phyloP scores from a whole-genome alignment of 2,888 invertebrate genomes.

The Agonum fuliginosum region DNA sequence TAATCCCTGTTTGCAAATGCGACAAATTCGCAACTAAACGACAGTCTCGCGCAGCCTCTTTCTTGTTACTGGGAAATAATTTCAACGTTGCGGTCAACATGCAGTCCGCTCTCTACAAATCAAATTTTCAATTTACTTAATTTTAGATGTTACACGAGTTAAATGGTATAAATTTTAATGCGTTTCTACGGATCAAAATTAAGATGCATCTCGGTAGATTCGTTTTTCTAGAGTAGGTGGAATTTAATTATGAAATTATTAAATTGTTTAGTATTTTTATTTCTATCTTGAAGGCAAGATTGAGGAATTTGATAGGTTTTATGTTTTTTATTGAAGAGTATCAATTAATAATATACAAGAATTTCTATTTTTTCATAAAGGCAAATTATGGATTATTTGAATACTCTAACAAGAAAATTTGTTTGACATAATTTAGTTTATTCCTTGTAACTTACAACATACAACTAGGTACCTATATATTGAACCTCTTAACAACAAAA shows the following conservation, averaged over 20 bases:
- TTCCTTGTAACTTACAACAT: too few relatives aligned
- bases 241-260: not conserved
- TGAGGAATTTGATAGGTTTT: not conserved
- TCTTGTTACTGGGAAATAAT: not conserved
- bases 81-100: not conserved
- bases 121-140: constrained; percentile 22
- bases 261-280: not conserved
- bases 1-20: constrained; percentile 2
- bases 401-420: too few relatives aligned
- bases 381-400: too few relatives aligned
- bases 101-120: not conserved
- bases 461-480: too few relatives aligned
- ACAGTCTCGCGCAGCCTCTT: not conserved
- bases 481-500: too few relatives aligned
- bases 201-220: not conserved
- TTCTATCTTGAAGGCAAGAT: too few relatives aligned
- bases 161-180: not conserved
- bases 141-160: not conserved
- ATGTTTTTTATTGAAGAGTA: too few relatives aligned
- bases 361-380: too few relatives aligned
- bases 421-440: too few relatives aligned
- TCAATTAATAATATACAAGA: too few relatives aligned
- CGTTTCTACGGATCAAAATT: not conserved
- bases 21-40: constrained; percentile 10
- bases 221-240: not conserved